Evolutionary conservation across 1,140 invertebrate species (phyloP), one percentile per base, ranked within the genome.

Genomic region (Neodiprion pinetum): DNA sequence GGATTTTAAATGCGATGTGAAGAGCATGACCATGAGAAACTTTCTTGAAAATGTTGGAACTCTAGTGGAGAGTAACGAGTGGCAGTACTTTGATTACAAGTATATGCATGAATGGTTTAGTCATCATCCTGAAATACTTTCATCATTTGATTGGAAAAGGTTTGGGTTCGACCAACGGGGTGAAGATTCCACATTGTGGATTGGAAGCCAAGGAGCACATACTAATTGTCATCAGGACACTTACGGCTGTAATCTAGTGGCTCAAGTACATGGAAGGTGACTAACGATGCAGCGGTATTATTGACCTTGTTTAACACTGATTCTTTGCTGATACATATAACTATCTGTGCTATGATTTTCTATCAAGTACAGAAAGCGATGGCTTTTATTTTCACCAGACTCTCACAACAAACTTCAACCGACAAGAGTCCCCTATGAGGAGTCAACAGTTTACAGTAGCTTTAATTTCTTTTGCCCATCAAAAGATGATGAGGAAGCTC

Each of bases 171-270:
- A 93, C 61, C 90, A 92, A 75, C 89, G 91, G 76, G 92, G 91
- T 9, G 78, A 88, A 67, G 91, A 97, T 72, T 95, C 93, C 69
- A 97, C 96, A 50, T 89, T 98, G 12, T 99, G 97, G 97, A 92
- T 99, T 74, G 97, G 97, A 40, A 96, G 92, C 76, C 89, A 90
- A 82, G 95, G 95, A 12, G 93, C 97, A 40, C 95, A 98, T 84
- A 99, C 98, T 1, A 96, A 96, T 48, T 97, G 96, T 77, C 97
- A 99, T 89, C 93, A 94, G 85, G 97, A 99, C 86, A 95, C 96
- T 3, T 99, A 99, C 90, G 97, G 97, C 0, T 96, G 92, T 79
- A 99, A 99, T 89, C 92, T 99, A 81, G 93, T 99, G 23, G 94
- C 93, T 70, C 97, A 99, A 90, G 88, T 97, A 72, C 90, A 91